Base-by-base conservation (phyloP, 2,888 invertebrate genomes). In the Drepanosiphum platanoidis region DNA sequence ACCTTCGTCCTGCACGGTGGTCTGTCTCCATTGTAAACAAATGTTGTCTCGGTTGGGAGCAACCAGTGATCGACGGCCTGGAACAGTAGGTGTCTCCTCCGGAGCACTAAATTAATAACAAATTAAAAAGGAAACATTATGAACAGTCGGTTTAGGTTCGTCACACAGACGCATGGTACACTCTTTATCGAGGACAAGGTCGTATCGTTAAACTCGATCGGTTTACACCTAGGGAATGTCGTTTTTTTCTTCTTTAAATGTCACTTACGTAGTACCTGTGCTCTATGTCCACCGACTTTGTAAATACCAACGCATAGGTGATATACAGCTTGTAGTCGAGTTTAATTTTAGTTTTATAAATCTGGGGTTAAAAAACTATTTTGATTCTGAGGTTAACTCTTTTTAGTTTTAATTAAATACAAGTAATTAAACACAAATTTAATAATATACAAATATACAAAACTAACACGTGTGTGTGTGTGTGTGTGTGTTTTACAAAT, bases 31-130 rank as follows among this genome's bases (percentile, higher is more conserved):
- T 84, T 84, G 83, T 84, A 84, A 84, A 75, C 30, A 66, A 66
- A 66, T 30, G 83, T 68, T 75, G 83, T 84, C 74, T 84, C 75
- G 75, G 83, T 84, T 75, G 83, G 82, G 5, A 75, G 75, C 83
- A 30, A 84, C 74, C 61, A 11, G 77, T 84, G 58, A 68, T 84
- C 58, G 75, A 66, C 84, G 84, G n/a, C 58, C 52, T 74, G 75
- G 84, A 84, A 84, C 84, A 68, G 84, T 84, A 68, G 84, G 84
- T 77, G 84, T 84, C 75, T 77, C 75, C 52, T 64, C 27, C 52
- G 68, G 68, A 30, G 58, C 68, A 84, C 75, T 52, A 68, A 84
- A 84, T 84, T 68, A 70, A 84, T 22, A 84, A n/a, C 52, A 70
- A 84, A 84, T 75, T 84, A 58, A 75, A 36, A 70, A 80, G 11